A percentile compares a stretch with the other conserved stretches of the same genome.
phyloP scores from a whole-genome alignment of 2,888 invertebrate species.

The Sycophila texana region DNA sequence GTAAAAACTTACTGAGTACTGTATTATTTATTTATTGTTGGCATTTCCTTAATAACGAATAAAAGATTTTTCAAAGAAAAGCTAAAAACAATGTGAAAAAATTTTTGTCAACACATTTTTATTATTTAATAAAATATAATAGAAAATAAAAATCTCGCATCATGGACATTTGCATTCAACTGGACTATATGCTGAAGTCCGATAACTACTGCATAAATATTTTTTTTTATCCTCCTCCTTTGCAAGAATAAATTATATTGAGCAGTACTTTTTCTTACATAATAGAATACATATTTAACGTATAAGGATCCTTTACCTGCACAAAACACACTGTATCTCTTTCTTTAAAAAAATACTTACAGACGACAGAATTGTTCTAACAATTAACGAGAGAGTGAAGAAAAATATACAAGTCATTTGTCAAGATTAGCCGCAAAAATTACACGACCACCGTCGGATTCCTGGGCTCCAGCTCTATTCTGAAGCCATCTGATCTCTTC shows the following conservation, averaged over 20 bases:
- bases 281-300: not conserved
- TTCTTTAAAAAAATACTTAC: not conserved
- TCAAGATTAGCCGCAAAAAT: not conserved
- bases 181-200: not conserved
- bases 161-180: too few species aligned
- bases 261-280: conserved; percentile 19
- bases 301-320: conserved; percentile 30
- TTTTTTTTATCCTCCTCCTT: not conserved
- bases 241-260: conserved; percentile 9
- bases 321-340: conserved; percentile 11
- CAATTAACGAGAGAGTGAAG: not conserved
- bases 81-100: too few species aligned
- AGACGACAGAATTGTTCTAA: conserved; percentile 7
- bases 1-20: not conserved
- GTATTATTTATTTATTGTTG: conserved; percentile 38
- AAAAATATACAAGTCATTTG: conserved; percentile 41
- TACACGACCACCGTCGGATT: conserved; percentile 66
- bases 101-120: not conserved
- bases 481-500: conserved; percentile 87
- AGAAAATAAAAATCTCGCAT: too few species aligned
- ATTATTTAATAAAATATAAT: not conserved
- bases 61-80: conserved; percentile 6
- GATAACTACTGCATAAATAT: not conserved
- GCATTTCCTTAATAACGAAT: conserved; percentile 16
- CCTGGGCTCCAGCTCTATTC: conserved; percentile 83